Evolutionary conservation across 2,888 invertebrate species (phyloP).

Genomic region (Tenthredo livida): DNA sequence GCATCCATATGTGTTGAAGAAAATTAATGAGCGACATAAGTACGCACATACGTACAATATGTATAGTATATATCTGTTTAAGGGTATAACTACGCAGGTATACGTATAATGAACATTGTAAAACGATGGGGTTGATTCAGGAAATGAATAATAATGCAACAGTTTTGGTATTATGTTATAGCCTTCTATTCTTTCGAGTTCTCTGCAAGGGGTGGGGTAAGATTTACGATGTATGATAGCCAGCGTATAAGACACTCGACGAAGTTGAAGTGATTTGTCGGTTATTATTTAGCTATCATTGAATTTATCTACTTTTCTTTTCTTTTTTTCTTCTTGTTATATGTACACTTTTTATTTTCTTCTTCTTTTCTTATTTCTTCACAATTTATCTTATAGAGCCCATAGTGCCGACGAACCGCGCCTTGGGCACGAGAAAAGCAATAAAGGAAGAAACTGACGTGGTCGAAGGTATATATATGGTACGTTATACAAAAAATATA

Average conservation of each 20-base stretch:
- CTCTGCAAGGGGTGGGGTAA: conserved; percentile 21
- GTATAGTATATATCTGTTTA: neutral
- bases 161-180: neutral
- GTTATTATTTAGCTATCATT: neutral
- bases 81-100: neutral
- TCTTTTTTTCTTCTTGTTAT: neutral
- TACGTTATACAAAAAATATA: neutral
- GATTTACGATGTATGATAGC: neutral
- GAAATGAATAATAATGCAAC: conserved; percentile 32
- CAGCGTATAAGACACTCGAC: neutral
- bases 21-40: neutral
- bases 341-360: neutral
- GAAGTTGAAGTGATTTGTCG: conserved; percentile 24
- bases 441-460: conserved; percentile 18
- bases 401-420: neutral
- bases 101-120: conserved; percentile 1
- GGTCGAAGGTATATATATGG: neutral
- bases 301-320: neutral
- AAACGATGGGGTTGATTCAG: conserved; percentile 23
- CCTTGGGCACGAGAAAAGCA: conserved; percentile 15
- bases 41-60: neutral
- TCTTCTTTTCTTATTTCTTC: neutral
- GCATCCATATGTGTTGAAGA: neutral
- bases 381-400: neutral
- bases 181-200: neutral